Evolutionary conservation across 2,797 vertebrate genomes (phyloP).

Genomic region (Tragelaphus eurycerus): DNA sequence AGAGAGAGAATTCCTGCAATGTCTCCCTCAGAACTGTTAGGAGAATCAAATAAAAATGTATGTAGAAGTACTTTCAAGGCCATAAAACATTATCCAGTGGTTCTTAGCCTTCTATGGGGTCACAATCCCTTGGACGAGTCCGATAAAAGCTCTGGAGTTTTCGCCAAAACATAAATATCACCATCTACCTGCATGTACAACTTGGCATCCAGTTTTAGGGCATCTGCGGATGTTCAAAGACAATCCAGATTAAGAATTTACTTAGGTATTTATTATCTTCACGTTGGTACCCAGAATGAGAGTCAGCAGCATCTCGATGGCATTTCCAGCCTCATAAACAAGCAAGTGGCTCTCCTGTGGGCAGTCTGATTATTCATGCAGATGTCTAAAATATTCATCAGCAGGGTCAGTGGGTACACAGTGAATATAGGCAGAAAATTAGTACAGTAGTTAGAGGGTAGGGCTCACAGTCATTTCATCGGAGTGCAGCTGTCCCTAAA

Average conservation of each 20-base stretch:
- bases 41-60: conserved; percentile 16
- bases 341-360: conserved; percentile 53
- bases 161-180: not conserved
- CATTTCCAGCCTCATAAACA: conserved; percentile 30
- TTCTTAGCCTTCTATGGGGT: not conserved
- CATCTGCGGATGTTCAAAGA: not conserved
- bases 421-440: conserved; percentile 55
- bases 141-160: not conserved
- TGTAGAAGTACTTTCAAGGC: not conserved
- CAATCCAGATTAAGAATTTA: not conserved
- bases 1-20: not conserved
- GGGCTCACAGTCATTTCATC: conserved; percentile 52
- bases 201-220: not conserved
- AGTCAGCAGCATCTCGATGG: not conserved
- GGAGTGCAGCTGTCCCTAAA: conserved; percentile 47
- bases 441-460: conserved; percentile 52
- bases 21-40: not conserved
- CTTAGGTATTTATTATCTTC: not conserved
- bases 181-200: not conserved
- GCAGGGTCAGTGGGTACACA: conserved; percentile 38
- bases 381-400: conserved; percentile 68
- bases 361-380: conserved; percentile 55
- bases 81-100: not conserved
- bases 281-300: not conserved
- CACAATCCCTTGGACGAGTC: not conserved